Percentiles rank a stretch among this genome's conserved stretches.
These are phyloP conservation scores for Cottus gobio DNA, from an alignment of 2,113 vertebrate genomes.

Conservation along the genomic window DNA sequence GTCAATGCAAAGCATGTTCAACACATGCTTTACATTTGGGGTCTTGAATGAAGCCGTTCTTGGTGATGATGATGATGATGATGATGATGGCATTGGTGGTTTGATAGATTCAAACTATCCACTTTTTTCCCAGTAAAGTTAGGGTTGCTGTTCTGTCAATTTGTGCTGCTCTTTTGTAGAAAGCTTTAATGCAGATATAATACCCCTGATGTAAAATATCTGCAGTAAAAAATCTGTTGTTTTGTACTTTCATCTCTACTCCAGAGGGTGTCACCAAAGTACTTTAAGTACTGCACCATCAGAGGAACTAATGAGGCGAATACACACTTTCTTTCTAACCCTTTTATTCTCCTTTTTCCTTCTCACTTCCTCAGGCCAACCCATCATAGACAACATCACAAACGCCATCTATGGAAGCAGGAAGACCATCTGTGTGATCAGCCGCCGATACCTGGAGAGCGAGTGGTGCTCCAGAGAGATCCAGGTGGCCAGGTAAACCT, in stretches of 20 bases:
- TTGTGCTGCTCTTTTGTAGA: not conserved
- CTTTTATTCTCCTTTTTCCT: not conserved
- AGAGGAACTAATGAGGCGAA: not conserved
- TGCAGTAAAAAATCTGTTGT: not conserved
- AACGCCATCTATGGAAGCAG: conserved; percentile 83
- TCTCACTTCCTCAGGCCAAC: conserved; percentile 60
- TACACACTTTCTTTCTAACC: not conserved
- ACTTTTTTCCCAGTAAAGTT: not conserved
- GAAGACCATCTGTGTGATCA: conserved; percentile 85
- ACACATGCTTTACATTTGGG: too few species aligned
- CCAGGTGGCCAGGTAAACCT: conserved; percentile 79
- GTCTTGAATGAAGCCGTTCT: too few species aligned
- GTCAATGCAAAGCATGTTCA: too few species aligned
- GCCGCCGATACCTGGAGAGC: conserved; percentile 78
- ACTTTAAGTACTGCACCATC: not conserved
- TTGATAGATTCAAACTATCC: too few species aligned
- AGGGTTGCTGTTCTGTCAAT: not conserved
- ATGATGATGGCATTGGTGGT: too few species aligned
- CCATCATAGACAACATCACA: conserved; percentile 84
- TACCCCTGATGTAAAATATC: not conserved
- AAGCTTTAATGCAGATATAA: not conserved
- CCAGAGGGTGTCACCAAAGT: conserved; percentile 34
- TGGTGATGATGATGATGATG: too few species aligned
- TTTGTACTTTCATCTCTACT: conserved; percentile 2
- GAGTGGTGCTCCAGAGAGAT: conserved; percentile 86